Evolutionary conservation across 2,797 vertebrate genomes (phyloP), one percentile per base, ranked within the genome.

Genomic region (Dryobates pubescens): DNA sequence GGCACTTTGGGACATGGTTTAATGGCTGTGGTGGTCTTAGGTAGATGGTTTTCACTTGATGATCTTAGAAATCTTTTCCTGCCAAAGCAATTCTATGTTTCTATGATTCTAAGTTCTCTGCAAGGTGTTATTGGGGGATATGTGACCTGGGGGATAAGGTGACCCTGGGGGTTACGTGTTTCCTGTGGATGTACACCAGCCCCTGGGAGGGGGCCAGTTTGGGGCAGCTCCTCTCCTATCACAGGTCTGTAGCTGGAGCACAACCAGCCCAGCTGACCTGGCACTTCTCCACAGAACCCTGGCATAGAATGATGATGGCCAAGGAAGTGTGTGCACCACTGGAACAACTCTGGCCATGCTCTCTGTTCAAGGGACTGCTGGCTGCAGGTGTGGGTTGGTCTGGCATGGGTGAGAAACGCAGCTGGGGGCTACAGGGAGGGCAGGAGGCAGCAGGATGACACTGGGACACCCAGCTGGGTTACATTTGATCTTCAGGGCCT

Each of bases 211-310:
- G 38, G 51, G n/a, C 47, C 43, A 29, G 27, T 22, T 19, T 20
- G 22, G 16, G 18, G 6, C 56, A 69, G 10, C 53, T 65, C 49
- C 79, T 85, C 54, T 88, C 29, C n/a, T 27, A 41, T 36, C 27
- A 10, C 27, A 22, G 30, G 20, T 74, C 20, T 74, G 80, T 65
- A 80, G 41, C 43, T 30, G 24, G 18, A 30, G 7, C 58, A 77
- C 69, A 80, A 63, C 34, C n/a, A 36, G 17, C 47, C 41, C 32
- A 24, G 51, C 17, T 0, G 0, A 30, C 3, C 49, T 58, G 45
- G 32, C 0, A 6, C 7, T 63, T 82, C 45, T 38, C 20, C 6
- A 5, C 22, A 45, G 49, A 56, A 26, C 26, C 29, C 51, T 23
- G 38, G 26, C 4, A 20, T 29, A 43, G 53, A 63, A 20, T 19